These are phyloP conservation scores for Cyprinodon tularosa DNA, from an alignment of 2,113 vertebrate species.

Conservation along the genomic window DNA sequence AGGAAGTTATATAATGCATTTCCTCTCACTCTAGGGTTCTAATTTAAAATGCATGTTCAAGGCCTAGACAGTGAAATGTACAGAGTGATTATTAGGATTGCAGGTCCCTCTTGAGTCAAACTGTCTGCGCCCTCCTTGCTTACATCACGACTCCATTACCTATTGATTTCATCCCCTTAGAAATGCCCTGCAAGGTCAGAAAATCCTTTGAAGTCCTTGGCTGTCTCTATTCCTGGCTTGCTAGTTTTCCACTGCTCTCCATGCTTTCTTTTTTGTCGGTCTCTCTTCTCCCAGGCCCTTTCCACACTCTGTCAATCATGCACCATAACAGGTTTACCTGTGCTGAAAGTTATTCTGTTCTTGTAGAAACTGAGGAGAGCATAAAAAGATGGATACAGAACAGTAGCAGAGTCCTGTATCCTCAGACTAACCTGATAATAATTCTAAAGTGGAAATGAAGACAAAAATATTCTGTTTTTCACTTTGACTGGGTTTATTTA, in stretches of 20 bases:
- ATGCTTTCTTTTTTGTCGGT: conserved; percentile 45
- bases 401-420: conserved; percentile 17
- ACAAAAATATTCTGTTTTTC: conserved; percentile 16
- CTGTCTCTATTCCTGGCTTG: conserved; percentile 31
- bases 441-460: conserved; percentile 18
- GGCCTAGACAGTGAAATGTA: conserved; percentile 42
- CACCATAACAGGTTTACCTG: conserved; percentile 53
- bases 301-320: conserved; percentile 50
- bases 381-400: conserved; percentile 9
- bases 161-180: conserved; percentile 75
- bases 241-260: conserved; percentile 5
- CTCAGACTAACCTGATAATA: conserved; percentile 24
- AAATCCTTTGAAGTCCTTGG: conserved; percentile 65
- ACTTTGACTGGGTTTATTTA: conserved; percentile 6
- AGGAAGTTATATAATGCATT: conserved; percentile 21
- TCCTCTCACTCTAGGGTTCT: conserved; percentile 21
- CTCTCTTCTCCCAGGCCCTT: conserved; percentile 29
- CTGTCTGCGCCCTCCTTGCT: conserved; percentile 58
- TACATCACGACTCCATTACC: conserved; percentile 69
- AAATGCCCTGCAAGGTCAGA: conserved; percentile 69
- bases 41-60: conserved; percentile 13
- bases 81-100: conserved; percentile 59
- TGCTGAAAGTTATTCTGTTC: conserved; percentile 46
- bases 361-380: conserved; percentile 35
- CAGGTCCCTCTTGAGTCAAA: conserved; percentile 33